phyloP scores from a whole-genome alignment of 2,797 vertebrate species.

The Amazonetta brasiliensis region DNA sequence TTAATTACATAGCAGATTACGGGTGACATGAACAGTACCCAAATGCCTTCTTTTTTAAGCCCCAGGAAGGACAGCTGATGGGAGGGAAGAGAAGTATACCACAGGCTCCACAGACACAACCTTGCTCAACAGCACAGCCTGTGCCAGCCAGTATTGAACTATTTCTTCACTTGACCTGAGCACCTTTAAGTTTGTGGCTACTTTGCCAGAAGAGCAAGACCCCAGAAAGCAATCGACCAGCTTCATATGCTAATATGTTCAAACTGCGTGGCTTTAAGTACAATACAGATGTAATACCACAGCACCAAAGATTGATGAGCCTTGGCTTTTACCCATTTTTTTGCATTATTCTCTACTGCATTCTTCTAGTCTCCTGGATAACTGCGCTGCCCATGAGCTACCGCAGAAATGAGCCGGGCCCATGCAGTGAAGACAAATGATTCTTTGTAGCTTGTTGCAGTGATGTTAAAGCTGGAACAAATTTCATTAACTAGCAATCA shows the following conservation, averaged over 20 bases:
- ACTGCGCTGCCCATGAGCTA: not conserved
- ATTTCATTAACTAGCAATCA: constrained; percentile 35
- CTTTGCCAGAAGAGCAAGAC: not conserved
- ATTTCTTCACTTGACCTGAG: not conserved
- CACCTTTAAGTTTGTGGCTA: not conserved
- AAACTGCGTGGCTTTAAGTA: not conserved
- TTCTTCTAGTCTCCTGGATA: constrained; percentile 26
- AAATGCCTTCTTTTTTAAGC: not conserved
- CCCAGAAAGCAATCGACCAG: not conserved
- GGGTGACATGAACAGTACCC: not conserved
- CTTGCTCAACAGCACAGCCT: not conserved
- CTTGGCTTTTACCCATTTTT: constrained; percentile 2
- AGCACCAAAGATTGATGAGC: not conserved
- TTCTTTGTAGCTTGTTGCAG: constrained; percentile 3
- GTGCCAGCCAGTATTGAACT: not conserved
- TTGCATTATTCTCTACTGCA: not conserved
- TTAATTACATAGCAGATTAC: not conserved
- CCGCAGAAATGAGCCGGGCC: not conserved
- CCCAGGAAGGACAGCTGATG: not conserved
- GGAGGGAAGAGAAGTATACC: not conserved
- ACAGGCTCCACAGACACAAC: not conserved
- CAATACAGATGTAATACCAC: not conserved
- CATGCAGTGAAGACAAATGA: not conserved
- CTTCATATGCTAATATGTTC: not conserved
- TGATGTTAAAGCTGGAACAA: constrained; percentile 37